These are phyloP conservation scores for Pseudocheirus occidentalis DNA, from an alignment of 2,797 vertebrate species.

Conservation along the genomic window DNA sequence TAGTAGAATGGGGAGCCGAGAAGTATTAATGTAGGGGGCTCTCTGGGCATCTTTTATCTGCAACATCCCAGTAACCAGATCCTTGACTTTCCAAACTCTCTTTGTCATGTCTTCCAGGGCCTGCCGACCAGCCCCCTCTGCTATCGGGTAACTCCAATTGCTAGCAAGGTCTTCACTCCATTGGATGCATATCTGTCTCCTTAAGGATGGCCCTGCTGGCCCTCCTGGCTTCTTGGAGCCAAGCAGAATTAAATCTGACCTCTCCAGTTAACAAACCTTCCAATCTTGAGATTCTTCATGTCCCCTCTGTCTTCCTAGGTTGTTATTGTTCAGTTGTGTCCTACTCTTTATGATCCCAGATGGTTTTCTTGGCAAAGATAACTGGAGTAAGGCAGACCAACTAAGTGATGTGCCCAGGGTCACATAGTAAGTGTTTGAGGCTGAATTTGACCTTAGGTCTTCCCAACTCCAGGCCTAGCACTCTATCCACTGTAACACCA, in stretches of 20 bases:
- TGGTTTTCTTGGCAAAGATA: neutral
- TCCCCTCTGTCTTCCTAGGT: neutral
- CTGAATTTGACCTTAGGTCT: neutral
- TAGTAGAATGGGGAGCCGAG: too few species aligned
- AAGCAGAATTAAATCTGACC: neutral
- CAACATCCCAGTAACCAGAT: neutral
- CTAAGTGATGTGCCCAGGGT: neutral
- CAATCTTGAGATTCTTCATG: neutral
- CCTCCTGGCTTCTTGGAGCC: neutral
- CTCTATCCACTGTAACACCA: too few species aligned
- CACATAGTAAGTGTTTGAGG: neutral
- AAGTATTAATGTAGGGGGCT: neutral
- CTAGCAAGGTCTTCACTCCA: too few species aligned
- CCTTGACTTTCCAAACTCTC: neutral
- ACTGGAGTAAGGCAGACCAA: neutral
- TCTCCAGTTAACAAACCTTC: neutral
- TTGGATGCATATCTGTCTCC: neutral
- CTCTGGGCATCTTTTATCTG: neutral
- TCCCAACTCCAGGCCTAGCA: rapidly evolving
- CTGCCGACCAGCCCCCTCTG: neutral
- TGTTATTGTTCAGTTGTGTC: neutral
- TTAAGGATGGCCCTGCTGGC: neutral
- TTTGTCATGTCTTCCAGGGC: too few species aligned
- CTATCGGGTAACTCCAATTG: neutral
- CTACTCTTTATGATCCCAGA: neutral